These are phyloP conservation scores for Maniola hyperantus DNA, from an alignment of 2,888 invertebrate species.

Conservation along the genomic window DNA sequence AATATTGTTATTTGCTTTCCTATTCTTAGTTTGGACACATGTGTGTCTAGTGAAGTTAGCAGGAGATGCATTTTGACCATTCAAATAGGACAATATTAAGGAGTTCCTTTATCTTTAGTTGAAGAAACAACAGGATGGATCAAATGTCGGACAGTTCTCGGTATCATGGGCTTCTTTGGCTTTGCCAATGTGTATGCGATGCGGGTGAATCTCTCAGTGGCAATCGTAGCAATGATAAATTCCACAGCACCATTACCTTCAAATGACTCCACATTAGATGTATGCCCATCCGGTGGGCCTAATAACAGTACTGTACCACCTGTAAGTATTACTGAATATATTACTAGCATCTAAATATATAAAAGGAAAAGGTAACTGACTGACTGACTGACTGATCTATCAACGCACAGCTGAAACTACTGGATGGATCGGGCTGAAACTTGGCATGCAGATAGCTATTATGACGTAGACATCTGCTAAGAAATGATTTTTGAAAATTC, in stretches of 20 bases:
- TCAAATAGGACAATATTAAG: background rate
- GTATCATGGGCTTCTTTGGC: conserved; percentile 92
- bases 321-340: conserved; percentile 53
- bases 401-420: too few species aligned
- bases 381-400: too few species aligned
- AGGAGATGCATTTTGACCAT: background rate
- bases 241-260: conserved; percentile 83
- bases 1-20: too few species aligned
- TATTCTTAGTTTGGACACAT: too few species aligned
- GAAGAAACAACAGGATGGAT: conserved; percentile 86
- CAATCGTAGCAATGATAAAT: conserved; percentile 97
- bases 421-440: too few species aligned
- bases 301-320: conserved; percentile 68
- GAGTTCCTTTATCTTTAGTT: conserved; percentile 49
- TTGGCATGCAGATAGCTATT: too few species aligned
- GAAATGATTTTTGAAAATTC: too few species aligned
- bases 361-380: too few species aligned
- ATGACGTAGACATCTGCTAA: too few species aligned
- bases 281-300: conserved; percentile 78
- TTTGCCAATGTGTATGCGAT: conserved; percentile 95
- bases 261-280: conserved; percentile 83
- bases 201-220: conserved; percentile 95
- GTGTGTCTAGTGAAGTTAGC: too few species aligned
- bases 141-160: conserved; percentile 89
- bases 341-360: background rate